phyloP scores from a whole-genome alignment of 1,140 invertebrate species.

The Scylla paramamosain region DNA sequence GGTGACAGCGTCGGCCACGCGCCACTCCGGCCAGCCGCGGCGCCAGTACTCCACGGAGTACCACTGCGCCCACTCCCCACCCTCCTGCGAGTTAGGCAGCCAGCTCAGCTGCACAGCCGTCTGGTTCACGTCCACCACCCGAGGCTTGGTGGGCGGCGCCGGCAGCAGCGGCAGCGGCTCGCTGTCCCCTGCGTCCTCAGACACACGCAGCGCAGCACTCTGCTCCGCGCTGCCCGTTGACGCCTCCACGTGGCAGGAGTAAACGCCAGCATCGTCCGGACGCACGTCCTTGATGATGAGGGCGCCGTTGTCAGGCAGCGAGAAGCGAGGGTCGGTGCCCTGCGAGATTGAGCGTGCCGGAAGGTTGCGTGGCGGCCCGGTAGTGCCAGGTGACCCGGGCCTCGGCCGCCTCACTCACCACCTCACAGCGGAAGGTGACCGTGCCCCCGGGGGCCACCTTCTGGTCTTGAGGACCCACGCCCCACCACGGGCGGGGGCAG shows the following conservation, averaged over 20 bases:
- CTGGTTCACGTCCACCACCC: constrained; percentile 39
- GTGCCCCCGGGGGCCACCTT: constrained; percentile 36
- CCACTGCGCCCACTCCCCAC: constrained; percentile 36
- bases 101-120: constrained; percentile 54
- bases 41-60: constrained; percentile 64
- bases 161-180: constrained; percentile 37
- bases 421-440: constrained; percentile 56
- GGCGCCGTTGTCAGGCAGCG: constrained; percentile 60
- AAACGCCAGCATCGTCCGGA: constrained; percentile 45
- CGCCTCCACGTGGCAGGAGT: constrained; percentile 42
- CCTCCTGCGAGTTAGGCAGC: constrained; percentile 62
- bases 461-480: constrained; percentile 46
- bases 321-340: background rate
- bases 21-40: constrained; percentile 55
- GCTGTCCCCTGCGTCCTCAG: background rate
- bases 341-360: constrained; percentile 26
- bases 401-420: constrained; percentile 57
- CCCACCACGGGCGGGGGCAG: constrained; percentile 49
- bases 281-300: constrained; percentile 60
- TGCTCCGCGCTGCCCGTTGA: constrained; percentile 46
- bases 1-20: constrained; percentile 49
- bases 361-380: background rate
- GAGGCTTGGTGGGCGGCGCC: constrained; percentile 49
- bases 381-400: constrained; percentile 50
- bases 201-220: constrained; percentile 31